Evolutionary conservation across 1,140 invertebrate species (phyloP), one percentile per base, ranked within the genome.

Genomic region (Scaptomyza montana): DNA sequence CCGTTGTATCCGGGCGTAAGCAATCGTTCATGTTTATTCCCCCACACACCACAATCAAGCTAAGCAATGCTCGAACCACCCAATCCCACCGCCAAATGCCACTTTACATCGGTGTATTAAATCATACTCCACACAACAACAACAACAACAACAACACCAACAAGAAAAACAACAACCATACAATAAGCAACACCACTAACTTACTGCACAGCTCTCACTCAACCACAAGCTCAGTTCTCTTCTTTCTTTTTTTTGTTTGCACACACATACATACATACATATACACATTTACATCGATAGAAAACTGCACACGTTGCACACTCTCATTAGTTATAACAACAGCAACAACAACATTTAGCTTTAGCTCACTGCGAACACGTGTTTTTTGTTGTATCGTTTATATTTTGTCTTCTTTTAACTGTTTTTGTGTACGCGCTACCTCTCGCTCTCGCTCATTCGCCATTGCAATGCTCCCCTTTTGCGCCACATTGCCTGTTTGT

Each of bases 1-100:
- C 87, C 87, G 61, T 74, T 91, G 82, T 91, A 91, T 85, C 77
- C 89, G 77, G 89, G 89, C 73, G 89, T 91, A 91, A 91, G 89
- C 75, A 76, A 76, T 45, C 60, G 74, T 82, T 86, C 62, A 71
- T 71, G 61, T 73, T 73, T 66, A 36, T 36, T 55, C 47, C 33
- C 16, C 16, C 16, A 16, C 16, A 16, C 16, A 16, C 16, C 16
- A 16, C 16, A 33, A 33, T 5, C 30, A 72, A 70, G 54, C 45
- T 53, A 63, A 74, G 62, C 53, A 77, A 77, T 66, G 45, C 30
- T 33, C 68, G 43, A 67, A 57, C 30, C 68, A 75, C 2, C 21
- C 21, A 16, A 16, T 16, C 16, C 16, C 16, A 16, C 36, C 55
- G 55, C 39, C 74, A 64, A 54, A 59, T 53, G 43, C 53, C 51